A percentile compares a stretch with the other conserved stretches of the same genome.
Conservation (phyloP, 2,888 invertebrate genomes). For the Uloborus plumipes region DNA sequence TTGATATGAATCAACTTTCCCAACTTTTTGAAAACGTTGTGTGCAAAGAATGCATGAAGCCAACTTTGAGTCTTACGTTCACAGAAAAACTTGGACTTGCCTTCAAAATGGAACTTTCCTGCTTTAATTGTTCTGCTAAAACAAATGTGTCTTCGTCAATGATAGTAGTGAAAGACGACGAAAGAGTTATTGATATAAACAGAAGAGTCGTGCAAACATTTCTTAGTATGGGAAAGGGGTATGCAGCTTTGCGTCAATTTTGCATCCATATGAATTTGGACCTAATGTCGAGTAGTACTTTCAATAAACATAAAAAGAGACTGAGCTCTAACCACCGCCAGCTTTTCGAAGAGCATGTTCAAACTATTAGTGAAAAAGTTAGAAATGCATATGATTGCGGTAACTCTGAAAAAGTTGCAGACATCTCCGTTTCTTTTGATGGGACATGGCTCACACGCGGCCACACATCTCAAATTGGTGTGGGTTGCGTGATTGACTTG, state of each 20-base stretch:
- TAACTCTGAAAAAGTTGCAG: not conserved
- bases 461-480: constrained; percentile 16
- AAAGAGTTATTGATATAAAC: too few species aligned
- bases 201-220: not conserved
- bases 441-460: constrained; percentile 14
- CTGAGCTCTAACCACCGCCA: not conserved
- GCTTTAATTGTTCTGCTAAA: too few species aligned
- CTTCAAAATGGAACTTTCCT: too few species aligned
- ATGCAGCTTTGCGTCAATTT: not conserved
- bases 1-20: too few species aligned
- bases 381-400: constrained; percentile 1
- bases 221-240: not conserved
- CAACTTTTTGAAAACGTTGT: too few species aligned
- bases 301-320: not conserved
- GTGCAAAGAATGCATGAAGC: too few species aligned
- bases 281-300: not conserved
- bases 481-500: constrained; percentile 20
- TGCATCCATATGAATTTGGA: constrained; percentile 7
- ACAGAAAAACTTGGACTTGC: too few species aligned
- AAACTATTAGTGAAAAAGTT: not conserved
- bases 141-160: too few species aligned
- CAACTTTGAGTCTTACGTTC: too few species aligned
- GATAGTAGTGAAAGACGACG: too few species aligned
- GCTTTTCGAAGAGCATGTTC: not conserved
- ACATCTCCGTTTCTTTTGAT: constrained; percentile 15